These are phyloP conservation scores for Branchinecta sandiegonensis DNA, from an alignment of 2,888 invertebrate species.

Conservation along the genomic window DNA sequence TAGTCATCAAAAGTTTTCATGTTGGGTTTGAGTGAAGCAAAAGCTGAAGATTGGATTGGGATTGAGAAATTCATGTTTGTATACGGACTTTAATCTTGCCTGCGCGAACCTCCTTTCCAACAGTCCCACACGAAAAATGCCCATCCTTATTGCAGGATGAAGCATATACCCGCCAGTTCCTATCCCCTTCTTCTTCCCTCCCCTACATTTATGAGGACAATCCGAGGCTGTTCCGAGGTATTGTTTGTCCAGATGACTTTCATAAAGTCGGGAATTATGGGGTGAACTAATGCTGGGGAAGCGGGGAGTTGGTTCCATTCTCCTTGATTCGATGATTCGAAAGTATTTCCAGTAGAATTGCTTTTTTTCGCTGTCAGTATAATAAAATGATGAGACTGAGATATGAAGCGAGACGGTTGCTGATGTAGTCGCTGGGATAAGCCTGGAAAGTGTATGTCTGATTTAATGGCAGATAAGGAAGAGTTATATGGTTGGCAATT, in stretches of 20 bases:
- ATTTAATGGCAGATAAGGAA: too few species aligned
- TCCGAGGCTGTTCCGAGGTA: slow-evolving; percentile 15
- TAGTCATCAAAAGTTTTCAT: too few species aligned
- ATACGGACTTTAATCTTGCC: too few species aligned
- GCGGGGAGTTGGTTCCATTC: slow-evolving; percentile 4
- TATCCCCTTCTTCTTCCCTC: not conserved
- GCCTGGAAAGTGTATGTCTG: too few species aligned
- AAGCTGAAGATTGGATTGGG: too few species aligned
- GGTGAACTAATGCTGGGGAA: slow-evolving; percentile 15
- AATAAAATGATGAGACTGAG: slow-evolving; percentile 11
- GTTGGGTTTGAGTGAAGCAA: too few species aligned
- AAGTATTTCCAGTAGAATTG: slow-evolving; percentile 15
- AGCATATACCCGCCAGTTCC: too few species aligned
- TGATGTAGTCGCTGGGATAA: not conserved
- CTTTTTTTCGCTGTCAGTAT: slow-evolving; percentile 5
- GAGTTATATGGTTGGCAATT: too few species aligned
- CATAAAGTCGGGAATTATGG: slow-evolving; percentile 14
- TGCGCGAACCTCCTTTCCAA: too few species aligned
- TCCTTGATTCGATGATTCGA: slow-evolving; percentile 15
- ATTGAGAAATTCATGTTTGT: too few species aligned
- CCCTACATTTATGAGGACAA: slow-evolving; percentile 12
- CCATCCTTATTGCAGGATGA: too few species aligned
- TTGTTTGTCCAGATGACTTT: slow-evolving; percentile 13
- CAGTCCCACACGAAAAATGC: too few species aligned
- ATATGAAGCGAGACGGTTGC: slow-evolving; percentile 12